Evolutionary conservation across 2,797 vertebrate genomes (phyloP), one percentile per base, ranked within the genome.

Genomic region (Etheostoma nigrum): DNA sequence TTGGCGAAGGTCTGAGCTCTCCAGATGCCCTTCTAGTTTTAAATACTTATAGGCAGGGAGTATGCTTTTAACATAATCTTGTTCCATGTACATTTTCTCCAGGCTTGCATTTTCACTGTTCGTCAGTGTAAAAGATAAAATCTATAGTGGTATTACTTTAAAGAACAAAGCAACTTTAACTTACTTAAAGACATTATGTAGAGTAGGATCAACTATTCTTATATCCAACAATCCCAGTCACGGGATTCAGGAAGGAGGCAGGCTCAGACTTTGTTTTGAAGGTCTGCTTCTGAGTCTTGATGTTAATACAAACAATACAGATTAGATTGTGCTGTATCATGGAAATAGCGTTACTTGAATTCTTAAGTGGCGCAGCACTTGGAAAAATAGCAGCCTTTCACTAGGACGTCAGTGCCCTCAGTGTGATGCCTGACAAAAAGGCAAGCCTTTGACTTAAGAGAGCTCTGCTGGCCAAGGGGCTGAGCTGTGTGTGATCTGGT

Each of bases 401-500:
- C 15, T 49, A 8, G 70, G 76, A 77, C 14, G 40, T 67, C 42
- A 23, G 62, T 59, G 69, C 64, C 18, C 80, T 76, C 71, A 70
- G 84, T 82, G 60, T 82, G 85, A 82, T 58, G 78, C 82, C 55
- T 84, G 19, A 68, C 77, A 74, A 79, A 83, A 82, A 77, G 86
- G 48, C 68, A 69, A 79, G 65, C 51, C 79, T 77, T 71, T 91
- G 71, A 80, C 82, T 86, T 25, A 62, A 67, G 60, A 72, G 80
- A 71, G 62, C 85, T 83, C n/a, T 60, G 64, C 71, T 47, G 83
- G 86, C 78, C 86, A 79, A 82, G 78, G 79, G 79, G 85, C 73
- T 5, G 64, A 75, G 83, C 84, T 85, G 84, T 91, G 87, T 88
- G 90, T 91, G 87, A 93, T 93, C 91, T 84, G 81, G 87, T 92